phyloP scores from a whole-genome alignment of 2,888 invertebrate genomes.

The Eupeodes latifasciatus region DNA sequence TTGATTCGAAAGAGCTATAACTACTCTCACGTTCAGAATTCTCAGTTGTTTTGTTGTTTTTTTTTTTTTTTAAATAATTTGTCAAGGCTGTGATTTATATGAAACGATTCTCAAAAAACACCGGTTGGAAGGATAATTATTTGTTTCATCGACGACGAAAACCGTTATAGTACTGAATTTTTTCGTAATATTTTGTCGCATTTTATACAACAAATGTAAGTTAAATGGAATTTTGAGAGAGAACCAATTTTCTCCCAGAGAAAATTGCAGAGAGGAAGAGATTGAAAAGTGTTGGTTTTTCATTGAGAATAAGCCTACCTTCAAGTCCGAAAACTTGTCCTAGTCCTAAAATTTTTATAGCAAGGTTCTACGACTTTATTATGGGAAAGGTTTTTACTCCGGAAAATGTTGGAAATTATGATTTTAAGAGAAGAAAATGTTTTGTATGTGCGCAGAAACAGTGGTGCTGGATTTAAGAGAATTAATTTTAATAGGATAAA shows the following conservation, averaged over 20 bases:
- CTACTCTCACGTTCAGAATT: background rate
- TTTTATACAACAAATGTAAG: slow-evolving; percentile 74
- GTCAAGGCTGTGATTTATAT: background rate
- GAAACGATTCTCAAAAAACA: slow-evolving; percentile 26
- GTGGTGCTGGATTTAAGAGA: slow-evolving; percentile 8
- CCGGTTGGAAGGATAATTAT: slow-evolving; percentile 65
- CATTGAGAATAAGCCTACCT: slow-evolving; percentile 46
- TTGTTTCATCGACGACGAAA: slow-evolving; percentile 71
- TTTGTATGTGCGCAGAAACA: slow-evolving; percentile 16
- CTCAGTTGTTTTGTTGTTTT: background rate
- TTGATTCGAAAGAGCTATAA: background rate
- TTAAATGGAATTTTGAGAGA: slow-evolving; percentile 64
- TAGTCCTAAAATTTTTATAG: slow-evolving; percentile 63
- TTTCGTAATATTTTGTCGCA: slow-evolving; percentile 72
- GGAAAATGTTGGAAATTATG: background rate
- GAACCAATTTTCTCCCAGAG: background rate
- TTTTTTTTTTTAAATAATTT: slow-evolving; percentile 8
- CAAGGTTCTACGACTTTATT: slow-evolving; percentile 1
- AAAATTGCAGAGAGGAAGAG: background rate
- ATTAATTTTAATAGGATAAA: background rate
- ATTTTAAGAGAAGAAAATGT: background rate
- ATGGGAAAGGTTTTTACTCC: slow-evolving; percentile 6
- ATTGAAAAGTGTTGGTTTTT: background rate
- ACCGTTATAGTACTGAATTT: slow-evolving; percentile 76
- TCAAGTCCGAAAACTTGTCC: slow-evolving; percentile 71